Conservation (phyloP, 37 sponge, comb jelly and placozoan genomes). For the Aplysina aerophoba region DNA sequence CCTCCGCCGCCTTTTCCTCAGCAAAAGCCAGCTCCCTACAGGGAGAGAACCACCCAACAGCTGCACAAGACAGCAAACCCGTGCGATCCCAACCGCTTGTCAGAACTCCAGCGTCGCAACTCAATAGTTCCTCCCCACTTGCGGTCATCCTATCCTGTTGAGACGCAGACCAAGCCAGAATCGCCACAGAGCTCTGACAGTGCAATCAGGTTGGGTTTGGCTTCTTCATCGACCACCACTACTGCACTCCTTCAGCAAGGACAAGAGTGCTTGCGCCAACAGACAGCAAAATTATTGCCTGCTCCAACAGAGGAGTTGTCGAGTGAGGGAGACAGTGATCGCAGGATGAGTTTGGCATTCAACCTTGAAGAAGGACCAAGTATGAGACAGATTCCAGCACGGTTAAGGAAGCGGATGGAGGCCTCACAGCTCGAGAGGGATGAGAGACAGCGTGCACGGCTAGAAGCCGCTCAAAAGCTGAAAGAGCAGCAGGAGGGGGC, state of each 20-base stretch:
- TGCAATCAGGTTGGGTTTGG: not conserved
- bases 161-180: constrained; percentile 62
- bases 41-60: too few species aligned
- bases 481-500: too few species aligned
- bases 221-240: not conserved
- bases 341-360: not conserved
- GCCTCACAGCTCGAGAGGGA: too few species aligned
- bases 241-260: not conserved
- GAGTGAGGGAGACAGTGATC: not conserved
- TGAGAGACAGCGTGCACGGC: too few species aligned
- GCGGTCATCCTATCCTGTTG: constrained; percentile 77
- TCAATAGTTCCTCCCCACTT: constrained; percentile 64
- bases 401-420: too few species aligned
- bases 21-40: too few species aligned
- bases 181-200: constrained; percentile 29
- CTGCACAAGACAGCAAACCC: too few species aligned
- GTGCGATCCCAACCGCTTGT: constrained; percentile 22
- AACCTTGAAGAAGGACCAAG: not conserved
- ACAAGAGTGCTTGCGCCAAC: not conserved
- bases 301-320: not conserved
- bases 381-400: too few species aligned
- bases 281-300: not conserved
- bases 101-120: constrained; percentile 71
- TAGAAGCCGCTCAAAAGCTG: too few species aligned
- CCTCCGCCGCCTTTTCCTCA: too few species aligned